phyloP scores from a whole-genome alignment of 1,140 invertebrate genomes.

The Lamellibrachia luymesi region DNA sequence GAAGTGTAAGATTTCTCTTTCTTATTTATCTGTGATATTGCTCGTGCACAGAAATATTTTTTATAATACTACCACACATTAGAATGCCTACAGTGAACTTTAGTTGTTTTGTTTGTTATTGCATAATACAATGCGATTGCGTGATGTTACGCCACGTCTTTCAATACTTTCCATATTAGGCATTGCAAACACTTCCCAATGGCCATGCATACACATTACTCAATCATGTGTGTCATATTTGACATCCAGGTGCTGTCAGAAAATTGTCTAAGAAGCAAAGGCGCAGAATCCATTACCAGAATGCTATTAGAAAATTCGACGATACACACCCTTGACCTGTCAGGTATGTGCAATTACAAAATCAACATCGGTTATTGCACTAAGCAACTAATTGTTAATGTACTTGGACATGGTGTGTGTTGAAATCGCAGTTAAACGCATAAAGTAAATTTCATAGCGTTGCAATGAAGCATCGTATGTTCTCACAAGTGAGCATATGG shows the following conservation, averaged over 20 bases:
- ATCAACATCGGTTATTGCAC: not conserved
- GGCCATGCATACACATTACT: not conserved
- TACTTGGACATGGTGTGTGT: no score
- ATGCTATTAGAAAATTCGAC: not conserved
- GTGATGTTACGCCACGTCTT: not conserved
- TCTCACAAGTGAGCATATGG: no score
- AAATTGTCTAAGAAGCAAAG: not conserved
- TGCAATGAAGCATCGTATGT: no score
- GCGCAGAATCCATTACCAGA: not conserved
- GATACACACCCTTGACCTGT: not conserved
- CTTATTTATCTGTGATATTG: no score
- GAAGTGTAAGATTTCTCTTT: no score
- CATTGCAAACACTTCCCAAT: not conserved
- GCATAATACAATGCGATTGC: not conserved
- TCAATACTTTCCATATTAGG: not conserved
- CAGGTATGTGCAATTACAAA: not conserved
- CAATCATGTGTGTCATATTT: not conserved
- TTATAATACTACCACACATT: no score
- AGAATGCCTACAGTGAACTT: not conserved
- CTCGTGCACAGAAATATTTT: no score
- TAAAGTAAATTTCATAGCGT: no score
- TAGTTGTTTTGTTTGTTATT: not conserved
- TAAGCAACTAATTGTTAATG: no score
- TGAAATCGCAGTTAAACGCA: no score
- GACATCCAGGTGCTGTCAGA: not conserved